Evolutionary conservation across 2,113 vertebrate genomes (phyloP).

Genomic region (Pipra filicauda): DNA sequence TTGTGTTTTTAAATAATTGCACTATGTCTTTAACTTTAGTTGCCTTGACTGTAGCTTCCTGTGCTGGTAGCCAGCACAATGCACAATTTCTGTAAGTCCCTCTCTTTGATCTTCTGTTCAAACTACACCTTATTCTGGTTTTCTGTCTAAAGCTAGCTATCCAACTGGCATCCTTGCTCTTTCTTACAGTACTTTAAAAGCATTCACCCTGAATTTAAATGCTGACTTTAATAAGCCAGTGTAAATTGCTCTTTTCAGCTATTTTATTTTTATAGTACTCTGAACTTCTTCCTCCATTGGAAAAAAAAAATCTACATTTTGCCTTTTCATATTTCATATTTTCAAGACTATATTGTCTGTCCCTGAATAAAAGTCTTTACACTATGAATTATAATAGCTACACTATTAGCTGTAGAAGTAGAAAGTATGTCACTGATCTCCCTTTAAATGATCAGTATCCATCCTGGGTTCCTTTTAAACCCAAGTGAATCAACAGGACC

Average conservation of each 20-base stretch:
- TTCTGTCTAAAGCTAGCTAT: background rate
- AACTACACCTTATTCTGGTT: conserved; percentile 22
- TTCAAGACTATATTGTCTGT: background rate
- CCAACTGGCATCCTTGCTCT: background rate
- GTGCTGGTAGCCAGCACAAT: background rate
- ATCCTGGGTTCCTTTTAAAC: background rate
- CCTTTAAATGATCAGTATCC: background rate
- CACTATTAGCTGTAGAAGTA: background rate
- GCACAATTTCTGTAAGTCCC: background rate
- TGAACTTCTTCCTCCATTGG: background rate
- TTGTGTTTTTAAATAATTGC: conserved; percentile 21
- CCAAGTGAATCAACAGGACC: background rate
- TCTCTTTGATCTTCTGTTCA: background rate
- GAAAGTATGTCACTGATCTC: background rate
- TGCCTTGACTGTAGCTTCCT: background rate
- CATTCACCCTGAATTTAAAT: background rate
- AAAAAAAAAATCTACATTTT: background rate
- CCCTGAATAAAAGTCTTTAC: background rate
- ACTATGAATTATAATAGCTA: background rate
- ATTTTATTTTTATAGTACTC: conserved; percentile 8
- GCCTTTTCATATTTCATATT: background rate
- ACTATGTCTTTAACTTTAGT: background rate
- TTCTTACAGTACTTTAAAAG: background rate
- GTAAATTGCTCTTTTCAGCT: background rate
- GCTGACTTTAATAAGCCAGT: background rate